These are phyloP conservation scores for Halcyon senegalensis DNA, from an alignment of 2,113 vertebrate genomes.

Conservation along the genomic window DNA sequence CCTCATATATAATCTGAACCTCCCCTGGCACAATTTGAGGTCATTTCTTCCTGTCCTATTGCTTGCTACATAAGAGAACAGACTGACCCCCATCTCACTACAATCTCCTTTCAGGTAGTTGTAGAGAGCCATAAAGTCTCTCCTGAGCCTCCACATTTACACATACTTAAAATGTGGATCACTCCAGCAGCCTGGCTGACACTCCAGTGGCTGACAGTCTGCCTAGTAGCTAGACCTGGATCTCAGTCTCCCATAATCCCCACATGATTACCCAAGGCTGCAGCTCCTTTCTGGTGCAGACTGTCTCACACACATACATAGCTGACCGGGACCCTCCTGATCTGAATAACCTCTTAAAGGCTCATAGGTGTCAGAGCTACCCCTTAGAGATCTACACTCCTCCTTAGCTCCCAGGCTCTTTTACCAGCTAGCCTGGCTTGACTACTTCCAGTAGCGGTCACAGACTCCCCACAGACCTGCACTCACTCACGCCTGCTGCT, in stretches of 20 bases:
- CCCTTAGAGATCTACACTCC: neutral
- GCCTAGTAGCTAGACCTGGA: neutral
- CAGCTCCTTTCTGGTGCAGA: neutral
- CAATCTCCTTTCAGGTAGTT: no score
- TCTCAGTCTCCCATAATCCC: neutral
- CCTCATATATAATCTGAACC: no score
- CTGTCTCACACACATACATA: neutral
- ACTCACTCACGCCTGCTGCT: neutral
- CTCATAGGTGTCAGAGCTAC: neutral
- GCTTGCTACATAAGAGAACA: no score
- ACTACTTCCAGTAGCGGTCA: neutral
- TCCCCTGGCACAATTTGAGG: no score
- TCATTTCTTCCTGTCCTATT: no score
- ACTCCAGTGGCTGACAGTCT: neutral
- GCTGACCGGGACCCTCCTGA: neutral
- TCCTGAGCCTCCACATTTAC: no score
- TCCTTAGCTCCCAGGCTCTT: neutral
- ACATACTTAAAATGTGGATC: accelerated
- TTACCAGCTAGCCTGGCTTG: neutral
- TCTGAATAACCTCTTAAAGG: neutral
- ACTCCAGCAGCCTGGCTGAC: neutral
- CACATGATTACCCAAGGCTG: neutral
- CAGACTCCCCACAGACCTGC: neutral
- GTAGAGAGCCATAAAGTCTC: no score
- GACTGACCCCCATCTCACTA: no score